Evolutionary conservation across 2,888 invertebrate genomes (phyloP), one percentile per base, ranked within the genome.

Genomic region (Cancer borealis): DNA sequence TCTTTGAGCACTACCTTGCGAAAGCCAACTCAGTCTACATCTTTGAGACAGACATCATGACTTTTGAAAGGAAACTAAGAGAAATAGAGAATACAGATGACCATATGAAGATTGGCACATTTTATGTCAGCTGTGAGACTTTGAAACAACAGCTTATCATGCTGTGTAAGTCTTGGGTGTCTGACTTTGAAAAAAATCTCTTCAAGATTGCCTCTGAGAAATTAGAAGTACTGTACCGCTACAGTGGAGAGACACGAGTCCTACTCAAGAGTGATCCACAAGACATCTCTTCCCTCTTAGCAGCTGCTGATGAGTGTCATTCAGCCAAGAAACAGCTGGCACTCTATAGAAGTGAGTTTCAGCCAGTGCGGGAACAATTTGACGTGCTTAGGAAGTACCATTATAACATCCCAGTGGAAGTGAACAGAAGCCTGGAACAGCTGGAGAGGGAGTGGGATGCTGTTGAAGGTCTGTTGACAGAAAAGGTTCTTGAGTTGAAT

Each of bases 31-130:
- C 92, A 79, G 94, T 95, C 10, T 92, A 95, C 49, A 91, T 93
- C 26, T 95, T 93, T 73, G 94, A 93, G 88, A 94, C 92, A 26
- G 95, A 95, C 66, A 95, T 95, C 88, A 92, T 92, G 91, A 92
- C 94, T 8, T 92, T 95, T 60, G 94, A 95, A 49, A 91, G 66
- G 45, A 95, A 95, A 88, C 84, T 95, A 39, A 92, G 88, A 30
- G 94, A 94, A 88, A 94, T 95, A 90, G 94, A 95, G 26, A 87
- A 88, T 49, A 91, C 45, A 49, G 91, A 94, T 30, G 94, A 95
- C 30, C 79, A 92, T 46, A 84, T 94, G 84, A 95, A 94, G 49
- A 92, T 94, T 6, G 95, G 95, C 10, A 95, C 94, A 54, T 95
- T 95, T 87, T 91, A 91, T 39, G 73, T 94, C 30, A 91, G 88